Conservation (phyloP, 2,113 vertebrate genomes). For the Paedocypris sp. region DNA sequence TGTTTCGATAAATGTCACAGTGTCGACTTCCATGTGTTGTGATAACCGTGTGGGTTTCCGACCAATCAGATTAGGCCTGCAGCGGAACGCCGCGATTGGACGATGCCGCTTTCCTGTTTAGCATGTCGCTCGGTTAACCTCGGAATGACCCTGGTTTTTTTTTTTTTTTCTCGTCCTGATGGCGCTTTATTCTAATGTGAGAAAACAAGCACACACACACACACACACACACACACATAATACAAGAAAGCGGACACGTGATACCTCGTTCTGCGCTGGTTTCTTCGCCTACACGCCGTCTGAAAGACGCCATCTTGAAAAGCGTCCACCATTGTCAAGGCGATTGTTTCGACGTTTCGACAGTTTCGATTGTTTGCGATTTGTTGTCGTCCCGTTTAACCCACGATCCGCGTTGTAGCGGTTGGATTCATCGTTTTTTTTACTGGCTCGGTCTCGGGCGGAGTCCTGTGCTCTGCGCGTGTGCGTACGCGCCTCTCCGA, state of each 20-base stretch:
- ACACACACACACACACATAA: slow-evolving; percentile 13
- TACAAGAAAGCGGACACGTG: slow-evolving; percentile 53
- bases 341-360: too few relatives aligned
- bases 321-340: neutral
- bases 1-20: too few relatives aligned
- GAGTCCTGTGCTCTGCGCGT: slow-evolving; percentile 15
- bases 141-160: slow-evolving; percentile 45
- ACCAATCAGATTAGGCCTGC: slow-evolving; percentile 11
- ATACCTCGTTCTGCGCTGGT: slow-evolving; percentile 42
- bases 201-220: neutral
- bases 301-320: neutral
- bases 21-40: too few relatives aligned
- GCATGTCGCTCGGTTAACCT: slow-evolving; percentile 30
- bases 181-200: slow-evolving; percentile 35
- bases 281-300: slow-evolving; percentile 13
- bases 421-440: too few relatives aligned
- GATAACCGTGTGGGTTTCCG: neutral
- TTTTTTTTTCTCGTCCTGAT: slow-evolving; percentile 32
- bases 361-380: too few relatives aligned
- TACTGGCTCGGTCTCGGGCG: slow-evolving; percentile 27
- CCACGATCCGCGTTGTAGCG: too few relatives aligned
- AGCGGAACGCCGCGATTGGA: neutral
- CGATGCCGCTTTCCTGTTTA: neutral
- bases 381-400: too few relatives aligned
- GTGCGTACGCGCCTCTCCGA: slow-evolving; percentile 22